Percentiles rank a stretch among this genome's conserved stretches.
Conservation (phyloP, 2,888 invertebrate species). For the Spatulosminthurus flaviceps region DNA sequence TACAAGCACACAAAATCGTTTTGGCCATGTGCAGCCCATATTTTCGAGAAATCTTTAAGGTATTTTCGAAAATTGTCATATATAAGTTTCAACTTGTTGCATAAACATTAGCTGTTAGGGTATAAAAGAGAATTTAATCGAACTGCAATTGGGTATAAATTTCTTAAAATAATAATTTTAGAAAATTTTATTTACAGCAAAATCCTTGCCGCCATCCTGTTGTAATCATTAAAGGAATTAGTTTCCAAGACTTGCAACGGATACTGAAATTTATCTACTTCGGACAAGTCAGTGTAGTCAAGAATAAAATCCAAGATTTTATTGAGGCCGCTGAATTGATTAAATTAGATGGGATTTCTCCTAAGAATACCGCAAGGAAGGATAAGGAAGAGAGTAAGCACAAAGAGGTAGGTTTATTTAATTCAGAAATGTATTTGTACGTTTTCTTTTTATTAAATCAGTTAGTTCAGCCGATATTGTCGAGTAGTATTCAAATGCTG, state of each 20-base stretch:
- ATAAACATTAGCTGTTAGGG: too few species aligned
- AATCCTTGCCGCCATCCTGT: conserved; percentile 60
- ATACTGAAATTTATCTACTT: conserved; percentile 59
- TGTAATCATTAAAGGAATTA: conserved; percentile 59
- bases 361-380: conserved; percentile 38
- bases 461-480: too few species aligned
- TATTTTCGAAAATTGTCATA: too few species aligned
- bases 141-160: too few species aligned
- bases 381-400: background rate
- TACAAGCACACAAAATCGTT: conserved; percentile 94
- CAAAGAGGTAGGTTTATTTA: background rate
- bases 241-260: conserved; percentile 52
- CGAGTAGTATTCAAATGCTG: too few species aligned
- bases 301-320: conserved; percentile 58
- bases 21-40: conserved; percentile 95
- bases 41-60: conserved; percentile 71
- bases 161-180: too few species aligned
- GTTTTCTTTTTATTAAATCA: too few species aligned
- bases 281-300: conserved; percentile 56
- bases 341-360: conserved; percentile 55
- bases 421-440: too few species aligned
- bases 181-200: conserved; percentile 54
- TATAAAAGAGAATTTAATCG: too few species aligned
- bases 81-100: too few species aligned
- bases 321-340: conserved; percentile 61